Evolutionary conservation across 2,888 invertebrate species (phyloP), one percentile per base, ranked within the genome.

Genomic region (Heliconius erato): DNA sequence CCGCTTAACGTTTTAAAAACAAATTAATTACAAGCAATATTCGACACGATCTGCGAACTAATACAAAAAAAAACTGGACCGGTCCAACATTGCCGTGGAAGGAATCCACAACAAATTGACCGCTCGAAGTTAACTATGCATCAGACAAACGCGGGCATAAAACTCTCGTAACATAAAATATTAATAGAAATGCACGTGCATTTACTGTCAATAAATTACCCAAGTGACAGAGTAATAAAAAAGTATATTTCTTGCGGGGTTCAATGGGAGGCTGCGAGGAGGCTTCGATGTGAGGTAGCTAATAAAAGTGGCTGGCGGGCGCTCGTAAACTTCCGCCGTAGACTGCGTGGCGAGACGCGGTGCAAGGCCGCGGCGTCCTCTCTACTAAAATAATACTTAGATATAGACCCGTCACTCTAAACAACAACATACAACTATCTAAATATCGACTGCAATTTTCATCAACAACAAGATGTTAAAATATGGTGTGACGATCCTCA

Each of bases 151-250:
- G 89, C 89, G 87, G 87, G 89, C 89, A 92, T 92, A 94, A 94
- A 95, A 93, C 93, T 90, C 91, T 91, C 91, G 90, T 91, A 90
- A 94, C 94, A 95, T 95, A 95, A 95, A 96, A 95, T 95, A 95
- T 95, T 95, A 95, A 96, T 95, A 95, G 95, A 95, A 95, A 95
- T 95, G 95, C 96, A 95, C 95, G 95, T 95, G 94, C 91, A 94
- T 94, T 95, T 95, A 95, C 95, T 95, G 94, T 95, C 95, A 94
- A 96, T 96, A 96, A 96, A 96, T 96, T 95, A 96, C 93, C 91
- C 89, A 88, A 95, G 95, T 95, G 96, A 96, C 96, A 94, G 94
- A 93, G 94, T 91, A 94, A 95, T 96, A 95, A 95, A 95, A 95
- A 94, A 94, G 93, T 94, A 92, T 95, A 95, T 95, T 94, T 94